Evolutionary conservation across 35 echinoderm and acorn worm genomes (phyloP).

Genomic region (Apostichopus japonicus): DNA sequence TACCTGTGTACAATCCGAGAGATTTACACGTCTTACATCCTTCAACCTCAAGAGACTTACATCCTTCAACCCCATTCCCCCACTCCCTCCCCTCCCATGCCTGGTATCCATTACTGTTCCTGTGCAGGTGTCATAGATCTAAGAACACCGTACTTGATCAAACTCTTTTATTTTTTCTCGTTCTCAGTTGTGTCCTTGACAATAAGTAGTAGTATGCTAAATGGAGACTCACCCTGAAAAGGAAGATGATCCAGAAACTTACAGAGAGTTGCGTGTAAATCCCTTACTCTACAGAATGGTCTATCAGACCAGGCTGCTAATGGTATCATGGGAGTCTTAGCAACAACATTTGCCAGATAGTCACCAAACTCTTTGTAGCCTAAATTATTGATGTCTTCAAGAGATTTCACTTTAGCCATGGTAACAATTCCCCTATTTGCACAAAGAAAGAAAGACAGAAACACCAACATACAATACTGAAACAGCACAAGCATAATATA

Average conservation of each 20-base stretch:
- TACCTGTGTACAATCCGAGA: too few species aligned
- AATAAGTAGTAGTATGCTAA: background rate
- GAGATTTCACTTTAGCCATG: slow-evolving; percentile 38
- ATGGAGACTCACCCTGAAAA: slow-evolving; percentile 28
- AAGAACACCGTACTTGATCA: too few species aligned
- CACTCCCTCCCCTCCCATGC: too few species aligned
- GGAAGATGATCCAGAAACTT: slow-evolving; percentile 26
- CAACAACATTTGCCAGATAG: background rate
- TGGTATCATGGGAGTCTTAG: slow-evolving; percentile 3
- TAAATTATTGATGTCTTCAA: slow-evolving; percentile 30
- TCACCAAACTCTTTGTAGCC: slow-evolving; percentile 27
- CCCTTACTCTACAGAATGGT: slow-evolving; percentile 17
- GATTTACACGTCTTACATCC: too few species aligned
- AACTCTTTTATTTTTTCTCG: too few species aligned
- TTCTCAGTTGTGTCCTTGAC: too few species aligned
- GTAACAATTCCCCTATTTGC: background rate
- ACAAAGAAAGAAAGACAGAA: background rate
- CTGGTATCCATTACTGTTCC: too few species aligned
- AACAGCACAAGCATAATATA: too few species aligned
- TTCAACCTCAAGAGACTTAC: too few species aligned
- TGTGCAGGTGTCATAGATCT: too few species aligned
- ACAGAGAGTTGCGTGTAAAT: slow-evolving; percentile 18
- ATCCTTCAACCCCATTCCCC: too few species aligned
- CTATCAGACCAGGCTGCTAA: slow-evolving; percentile 25
- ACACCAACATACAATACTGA: too few species aligned